Base-by-base conservation (phyloP, 2,797 vertebrate genomes). In the Danio aesculapii region DNA sequence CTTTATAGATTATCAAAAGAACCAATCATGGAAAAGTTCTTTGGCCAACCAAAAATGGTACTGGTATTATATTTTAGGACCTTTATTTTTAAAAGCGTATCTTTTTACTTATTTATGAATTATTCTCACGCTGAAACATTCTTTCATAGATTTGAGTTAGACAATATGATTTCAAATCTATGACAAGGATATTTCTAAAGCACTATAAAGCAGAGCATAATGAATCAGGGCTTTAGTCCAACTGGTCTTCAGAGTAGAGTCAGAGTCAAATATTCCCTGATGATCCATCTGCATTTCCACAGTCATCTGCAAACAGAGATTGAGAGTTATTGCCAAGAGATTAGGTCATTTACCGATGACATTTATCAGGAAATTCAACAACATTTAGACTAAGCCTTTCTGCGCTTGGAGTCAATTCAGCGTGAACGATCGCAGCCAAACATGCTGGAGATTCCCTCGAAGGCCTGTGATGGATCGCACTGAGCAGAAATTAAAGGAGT, bases 371-470 rank as follows among this genome's bases (percentile, higher is more conserved):
- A 66, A 76, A 64, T 53, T 19, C 13, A 46, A 52, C 59, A 64
- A 64, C 43, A 67, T 57, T 77, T 46, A 67, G 75, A 66, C 52
- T 44, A 67, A 66, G 41, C 50, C 41, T 14, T 77, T 55, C 12
- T 66, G 50, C 11, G 30, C 53, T 68, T 47, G 63, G 39, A 46
- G 10, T 49, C 8, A 78, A 61, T 66, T 73, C 30, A 59, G 44
- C 10, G 3, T 8, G 44, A 8, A 30, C 1, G 8, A 17, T 39
- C 41, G 21, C 43, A 19, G 58, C 81, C 75, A 43, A 47, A 70
- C 17, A 21, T 7, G 59, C 50, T 53, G 61, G 63, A 81, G 47
- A 68, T 79, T 82, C 75, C 79, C 80, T 79, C 19, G 66, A 79
- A 79, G 43, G 41, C 57, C 39, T 8, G 52, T 77, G 59, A 77